Evolutionary conservation across 2,797 vertebrate species (phyloP).

Genomic region (Vultur gryphus): DNA sequence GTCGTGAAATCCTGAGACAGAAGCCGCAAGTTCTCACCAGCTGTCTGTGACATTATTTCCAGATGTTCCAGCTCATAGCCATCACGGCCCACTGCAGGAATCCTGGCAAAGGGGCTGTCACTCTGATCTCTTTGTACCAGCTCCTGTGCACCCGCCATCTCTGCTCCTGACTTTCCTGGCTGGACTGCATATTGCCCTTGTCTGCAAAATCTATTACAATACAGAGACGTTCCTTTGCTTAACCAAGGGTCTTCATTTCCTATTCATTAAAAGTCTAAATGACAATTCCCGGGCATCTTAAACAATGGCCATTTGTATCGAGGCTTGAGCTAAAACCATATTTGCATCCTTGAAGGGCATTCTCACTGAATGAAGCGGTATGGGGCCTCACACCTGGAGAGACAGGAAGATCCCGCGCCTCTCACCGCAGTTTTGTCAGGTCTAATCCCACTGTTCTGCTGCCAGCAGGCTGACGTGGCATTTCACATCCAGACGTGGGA

Average conservation of each 20-base stretch:
- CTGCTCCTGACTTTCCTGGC: neutral
- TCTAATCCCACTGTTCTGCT: slow-evolving; percentile 16
- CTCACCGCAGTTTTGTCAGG: neutral
- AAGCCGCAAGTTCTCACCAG: neutral
- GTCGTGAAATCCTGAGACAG: neutral
- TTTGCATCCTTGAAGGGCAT: slow-evolving; percentile 70
- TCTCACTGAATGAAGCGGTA: neutral
- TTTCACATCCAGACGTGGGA: slow-evolving; percentile 23
- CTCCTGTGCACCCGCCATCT: neutral
- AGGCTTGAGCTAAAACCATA: neutral
- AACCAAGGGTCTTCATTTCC: slow-evolving; percentile 28
- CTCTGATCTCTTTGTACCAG: neutral
- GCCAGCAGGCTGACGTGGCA: slow-evolving; percentile 43
- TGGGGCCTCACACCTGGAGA: slow-evolving; percentile 57
- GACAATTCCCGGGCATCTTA: slow-evolving; percentile 23
- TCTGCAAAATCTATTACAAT: neutral
- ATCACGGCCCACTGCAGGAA: neutral
- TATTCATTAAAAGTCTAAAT: slow-evolving; percentile 42
- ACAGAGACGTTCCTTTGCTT: neutral
- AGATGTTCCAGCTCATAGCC: slow-evolving; percentile 26
- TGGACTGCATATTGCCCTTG: slow-evolving; percentile 19
- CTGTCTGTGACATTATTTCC: slow-evolving; percentile 18
- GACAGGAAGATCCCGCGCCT: slow-evolving; percentile 22
- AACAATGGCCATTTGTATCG: slow-evolving; percentile 21
- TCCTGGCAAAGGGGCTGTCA: neutral